Evolutionary conservation across 1,140 invertebrate species (phyloP).

Genomic region (Centruroides sculpturatus): DNA sequence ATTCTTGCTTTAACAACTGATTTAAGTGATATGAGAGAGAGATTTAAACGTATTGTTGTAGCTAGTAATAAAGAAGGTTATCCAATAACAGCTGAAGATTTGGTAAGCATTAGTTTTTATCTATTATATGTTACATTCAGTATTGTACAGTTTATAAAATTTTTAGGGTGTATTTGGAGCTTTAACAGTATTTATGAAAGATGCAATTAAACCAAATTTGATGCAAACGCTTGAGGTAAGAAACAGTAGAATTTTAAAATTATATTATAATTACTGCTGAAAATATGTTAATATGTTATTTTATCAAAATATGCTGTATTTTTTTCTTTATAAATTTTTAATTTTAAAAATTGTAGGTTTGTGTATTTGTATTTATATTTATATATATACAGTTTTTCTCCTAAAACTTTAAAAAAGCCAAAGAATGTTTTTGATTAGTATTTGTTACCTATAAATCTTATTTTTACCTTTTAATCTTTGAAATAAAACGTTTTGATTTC

Average conservation of each 20-base stretch:
- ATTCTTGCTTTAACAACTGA: constrained; percentile 47
- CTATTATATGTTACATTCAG: not conserved
- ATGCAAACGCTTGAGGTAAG: constrained; percentile 94
- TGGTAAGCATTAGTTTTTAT: constrained; percentile 42
- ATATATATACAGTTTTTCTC: too few species aligned
- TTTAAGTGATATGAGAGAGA: constrained; percentile 67
- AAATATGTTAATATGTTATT: too few species aligned
- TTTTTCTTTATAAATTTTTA: too few species aligned
- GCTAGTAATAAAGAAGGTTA: constrained; percentile 51
- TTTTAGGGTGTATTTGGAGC: constrained; percentile 62
- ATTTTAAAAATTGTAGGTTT: too few species aligned
- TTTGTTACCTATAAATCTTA: too few species aligned
- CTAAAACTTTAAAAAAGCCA: too few species aligned
- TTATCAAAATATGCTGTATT: too few species aligned
- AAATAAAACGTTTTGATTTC: too few species aligned
- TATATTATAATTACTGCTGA: too few species aligned
- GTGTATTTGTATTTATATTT: too few species aligned
- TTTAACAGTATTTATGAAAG: constrained; percentile 77
- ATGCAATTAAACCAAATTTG: constrained; percentile 86
- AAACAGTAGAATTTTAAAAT: constrained; percentile 26
- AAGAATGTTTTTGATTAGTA: too few species aligned
- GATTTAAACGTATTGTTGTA: constrained; percentile 83
- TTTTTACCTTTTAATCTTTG: too few species aligned
- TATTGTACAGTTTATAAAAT: not conserved
- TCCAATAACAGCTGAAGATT: constrained; percentile 88